phyloP scores from a whole-genome alignment of 92 coral and sea anemone species.

The Anthopleura xanthogrammica region DNA sequence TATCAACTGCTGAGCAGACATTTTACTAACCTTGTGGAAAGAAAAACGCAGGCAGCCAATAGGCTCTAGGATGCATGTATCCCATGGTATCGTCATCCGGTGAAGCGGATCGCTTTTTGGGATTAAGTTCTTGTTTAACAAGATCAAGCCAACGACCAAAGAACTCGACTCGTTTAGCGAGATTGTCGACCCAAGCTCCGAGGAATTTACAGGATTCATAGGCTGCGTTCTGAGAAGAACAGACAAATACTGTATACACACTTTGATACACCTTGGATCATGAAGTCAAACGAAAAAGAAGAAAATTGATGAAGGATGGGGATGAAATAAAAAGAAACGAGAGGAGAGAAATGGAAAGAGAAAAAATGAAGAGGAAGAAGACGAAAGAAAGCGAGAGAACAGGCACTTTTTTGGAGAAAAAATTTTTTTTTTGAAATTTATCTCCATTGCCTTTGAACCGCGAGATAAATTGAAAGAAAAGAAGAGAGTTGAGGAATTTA shows the following conservation, averaged over 20 bases:
- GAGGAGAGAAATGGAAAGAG: too few species aligned
- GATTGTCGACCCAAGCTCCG: constrained; percentile 92
- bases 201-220: constrained; percentile 93
- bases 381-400: too few species aligned
- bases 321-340: too few species aligned
- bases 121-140: constrained; percentile 29
- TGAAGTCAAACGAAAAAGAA: too few species aligned
- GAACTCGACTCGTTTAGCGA: constrained; percentile 78
- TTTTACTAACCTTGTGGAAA: constrained; percentile 83
- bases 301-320: too few species aligned
- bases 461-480: too few species aligned
- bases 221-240: constrained; percentile 57
- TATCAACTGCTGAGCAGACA: neutral
- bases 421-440: too few species aligned
- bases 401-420: too few species aligned
- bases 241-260: neutral
- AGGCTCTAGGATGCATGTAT: constrained; percentile 80
- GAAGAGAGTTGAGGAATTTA: too few species aligned
- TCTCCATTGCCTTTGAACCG: too few species aligned
- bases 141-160: constrained; percentile 82
- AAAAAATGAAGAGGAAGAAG: too few species aligned
- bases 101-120: constrained; percentile 36
- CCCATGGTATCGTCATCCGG: constrained; percentile 15
- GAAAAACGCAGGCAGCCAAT: constrained; percentile 97
- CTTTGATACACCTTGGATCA: too few species aligned